Base-by-base conservation (phyloP, 2,888 invertebrate genomes). In the Spodoptera picta region DNA sequence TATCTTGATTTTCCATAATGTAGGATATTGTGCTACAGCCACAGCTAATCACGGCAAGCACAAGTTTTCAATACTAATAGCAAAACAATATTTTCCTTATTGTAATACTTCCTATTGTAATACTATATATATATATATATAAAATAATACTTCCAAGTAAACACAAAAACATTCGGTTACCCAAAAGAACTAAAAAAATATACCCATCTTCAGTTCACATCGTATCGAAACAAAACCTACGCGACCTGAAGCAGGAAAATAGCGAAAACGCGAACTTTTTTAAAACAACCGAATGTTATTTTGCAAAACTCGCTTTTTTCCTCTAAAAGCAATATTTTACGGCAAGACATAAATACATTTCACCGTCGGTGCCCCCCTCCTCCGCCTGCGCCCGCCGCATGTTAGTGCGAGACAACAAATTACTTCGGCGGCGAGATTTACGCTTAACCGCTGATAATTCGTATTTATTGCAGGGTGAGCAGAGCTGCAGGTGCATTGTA, bases 321-420 rank as follows among this genome's bases (percentile, higher is more conserved):
- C 55, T 23, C 48, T 7, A 49, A 46, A 51, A 59, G 69, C 62
- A 61, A 67, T 79, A 73, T 63, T 69, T 77, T 69, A 76, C 62
- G 31, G 47, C 51, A 56, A 73, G 69, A 73, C 69, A 76, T 73
- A 67, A 77, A 73, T 74, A 77, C 80, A 79, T 69, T 79, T 79
- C 51, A 73, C 41, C 41, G 19, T 10, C 5, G 36, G 2, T 27
- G 59, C 49, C 50, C 6, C 46, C 24, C 41, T 12, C 27, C 27
- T 9, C 36, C 36, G 36, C 36, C 36, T 7, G 36, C 36, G 9
- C 36, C 36, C 36, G 36, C n/a, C n/a, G 4, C 36, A 31, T 24
- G 46, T 54, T 48, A 42, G 60, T 45, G 42, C 19, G 53, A 19
- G 47, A 73, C 55, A 60, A 62, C 48, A 60, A 64, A 76, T 62